Percentiles rank a stretch among this genome's conserved stretches.
phyloP scores from a whole-genome alignment of 2,888 invertebrate genomes.

The Cephalotes varians region DNA sequence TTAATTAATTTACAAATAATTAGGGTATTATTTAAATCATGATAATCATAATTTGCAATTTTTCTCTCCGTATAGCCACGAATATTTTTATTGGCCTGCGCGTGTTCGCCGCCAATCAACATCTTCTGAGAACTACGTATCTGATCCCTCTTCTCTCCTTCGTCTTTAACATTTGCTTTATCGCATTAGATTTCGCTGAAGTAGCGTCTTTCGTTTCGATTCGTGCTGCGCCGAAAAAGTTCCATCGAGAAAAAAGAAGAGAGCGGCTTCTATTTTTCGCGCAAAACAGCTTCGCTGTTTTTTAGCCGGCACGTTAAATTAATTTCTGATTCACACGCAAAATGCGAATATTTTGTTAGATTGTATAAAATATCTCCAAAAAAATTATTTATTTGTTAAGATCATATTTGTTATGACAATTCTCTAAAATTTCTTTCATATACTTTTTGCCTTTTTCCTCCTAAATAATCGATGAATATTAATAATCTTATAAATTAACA shows the following conservation, averaged over 20 bases:
- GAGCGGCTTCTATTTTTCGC: not conserved
- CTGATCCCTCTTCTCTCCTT: slow-evolving; percentile 47
- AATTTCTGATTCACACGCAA: not conserved
- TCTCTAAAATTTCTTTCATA: not conserved
- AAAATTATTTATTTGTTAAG: not conserved
- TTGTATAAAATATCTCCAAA: not conserved
- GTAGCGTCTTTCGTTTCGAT: slow-evolving; percentile 41
- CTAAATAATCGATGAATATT: slow-evolving; percentile 1
- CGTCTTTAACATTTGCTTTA: slow-evolving; percentile 65
- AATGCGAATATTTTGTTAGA: not conserved
- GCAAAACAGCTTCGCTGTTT: not conserved
- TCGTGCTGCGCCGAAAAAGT: slow-evolving; percentile 29
- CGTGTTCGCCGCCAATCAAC: slow-evolving; percentile 24
- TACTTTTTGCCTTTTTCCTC: not conserved
- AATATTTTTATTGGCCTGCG: slow-evolving; percentile 23
- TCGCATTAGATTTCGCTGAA: slow-evolving; percentile 66
- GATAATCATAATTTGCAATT: not conserved
- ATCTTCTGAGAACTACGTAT: slow-evolving; percentile 61
- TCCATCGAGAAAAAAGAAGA: slow-evolving; percentile 5
- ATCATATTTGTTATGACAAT: not conserved
- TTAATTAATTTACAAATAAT: not conserved
- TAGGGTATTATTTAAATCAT: not conserved
- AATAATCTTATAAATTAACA: not conserved
- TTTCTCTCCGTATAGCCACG: not conserved
- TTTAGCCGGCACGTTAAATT: not conserved